phyloP scores from a whole-genome alignment of 2,797 vertebrate genomes.

The Hafferia zeledoni region DNA sequence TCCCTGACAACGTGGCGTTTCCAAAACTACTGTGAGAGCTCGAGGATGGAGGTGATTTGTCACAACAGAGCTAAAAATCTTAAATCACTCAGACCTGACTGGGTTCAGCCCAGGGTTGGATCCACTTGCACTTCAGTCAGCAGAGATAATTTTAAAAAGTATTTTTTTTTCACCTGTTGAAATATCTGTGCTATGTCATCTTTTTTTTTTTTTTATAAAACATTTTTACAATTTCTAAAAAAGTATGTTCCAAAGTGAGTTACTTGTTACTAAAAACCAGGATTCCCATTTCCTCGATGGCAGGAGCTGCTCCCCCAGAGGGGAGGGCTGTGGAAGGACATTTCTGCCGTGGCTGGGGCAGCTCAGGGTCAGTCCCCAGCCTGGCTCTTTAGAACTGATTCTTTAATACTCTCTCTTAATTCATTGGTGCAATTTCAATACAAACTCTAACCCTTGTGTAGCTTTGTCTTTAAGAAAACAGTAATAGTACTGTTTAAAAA shows the following conservation, averaged over 20 bases:
- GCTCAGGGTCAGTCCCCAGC: slow-evolving; percentile 76
- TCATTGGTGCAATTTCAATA: slow-evolving; percentile 72
- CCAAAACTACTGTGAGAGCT: slow-evolving; percentile 66
- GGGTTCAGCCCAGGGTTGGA: neutral
- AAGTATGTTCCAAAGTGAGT: slow-evolving; percentile 56
- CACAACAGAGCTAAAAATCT: slow-evolving; percentile 29
- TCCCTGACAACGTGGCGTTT: slow-evolving; percentile 64
- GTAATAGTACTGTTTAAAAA: slow-evolving; percentile 78
- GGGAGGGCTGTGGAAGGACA: neutral
- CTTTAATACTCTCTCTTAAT: neutral
- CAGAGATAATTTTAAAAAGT: slow-evolving; percentile 33
- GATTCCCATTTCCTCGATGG: neutral
- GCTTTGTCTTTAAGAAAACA: slow-evolving; percentile 76
- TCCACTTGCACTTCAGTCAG: slow-evolving; percentile 21
- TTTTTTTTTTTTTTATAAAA: slow-evolving; percentile 71
- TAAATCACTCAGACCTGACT: neutral
- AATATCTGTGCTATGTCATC: slow-evolving; percentile 54
- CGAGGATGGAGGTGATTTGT: slow-evolving; percentile 61
- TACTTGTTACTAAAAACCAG: slow-evolving; percentile 43
- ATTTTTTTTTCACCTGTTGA: slow-evolving; percentile 4
- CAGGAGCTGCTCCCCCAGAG: neutral
- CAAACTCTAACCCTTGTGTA: slow-evolving; percentile 76
- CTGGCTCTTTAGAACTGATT: slow-evolving; percentile 64
- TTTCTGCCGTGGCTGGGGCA: slow-evolving; percentile 43
- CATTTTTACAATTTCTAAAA: slow-evolving; percentile 69